phyloP scores from a whole-genome alignment of 1,140 invertebrate species.

The Rhyacophila brunnea region DNA sequence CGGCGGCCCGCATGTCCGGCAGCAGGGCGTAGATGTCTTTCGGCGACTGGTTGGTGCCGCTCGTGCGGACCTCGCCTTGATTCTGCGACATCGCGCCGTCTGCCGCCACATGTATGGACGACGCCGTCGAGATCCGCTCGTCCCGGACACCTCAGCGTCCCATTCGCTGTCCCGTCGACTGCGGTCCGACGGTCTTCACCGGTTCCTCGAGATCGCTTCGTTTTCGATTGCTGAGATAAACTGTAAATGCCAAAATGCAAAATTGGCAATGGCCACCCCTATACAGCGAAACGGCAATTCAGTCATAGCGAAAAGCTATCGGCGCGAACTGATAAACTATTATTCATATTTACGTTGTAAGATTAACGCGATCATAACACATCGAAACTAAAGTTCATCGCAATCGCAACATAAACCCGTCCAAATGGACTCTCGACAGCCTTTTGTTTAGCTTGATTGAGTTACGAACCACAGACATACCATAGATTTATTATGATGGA shows the following conservation, averaged over 20 bases:
- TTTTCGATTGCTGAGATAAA: conserved; percentile 11
- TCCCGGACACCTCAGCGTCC: not conserved
- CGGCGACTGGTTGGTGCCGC: conserved; percentile 49
- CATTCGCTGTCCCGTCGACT: not conserved
- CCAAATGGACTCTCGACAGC: conserved; percentile 25
- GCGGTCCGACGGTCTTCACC: conserved; percentile 9
- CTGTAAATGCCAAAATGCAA: conserved; percentile 55
- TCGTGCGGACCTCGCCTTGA: conserved; percentile 52
- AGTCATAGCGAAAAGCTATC: conserved; percentile 12
- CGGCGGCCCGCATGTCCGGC: conserved; percentile 65
- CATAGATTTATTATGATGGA: conserved; percentile 3
- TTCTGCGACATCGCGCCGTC: conserved; percentile 50
- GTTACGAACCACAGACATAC: conserved; percentile 24
- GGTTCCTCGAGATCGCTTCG: conserved; percentile 9
- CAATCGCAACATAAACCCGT: conserved; percentile 14
- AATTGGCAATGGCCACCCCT: conserved; percentile 57
- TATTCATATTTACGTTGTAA: not conserved
- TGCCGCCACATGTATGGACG: conserved; percentile 35
- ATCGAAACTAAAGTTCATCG: conserved; percentile 1
- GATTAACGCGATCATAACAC: not conserved
- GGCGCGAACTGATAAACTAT: not conserved
- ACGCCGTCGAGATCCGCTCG: not conserved
- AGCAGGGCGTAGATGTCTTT: conserved; percentile 67
- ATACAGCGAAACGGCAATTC: conserved; percentile 47
- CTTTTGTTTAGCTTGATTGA: conserved; percentile 31